A percentile compares a stretch with the other conserved stretches of the same genome.
Evolutionary conservation across 1,140 invertebrate species (phyloP).

Genomic region (Hyles euphorbiae): DNA sequence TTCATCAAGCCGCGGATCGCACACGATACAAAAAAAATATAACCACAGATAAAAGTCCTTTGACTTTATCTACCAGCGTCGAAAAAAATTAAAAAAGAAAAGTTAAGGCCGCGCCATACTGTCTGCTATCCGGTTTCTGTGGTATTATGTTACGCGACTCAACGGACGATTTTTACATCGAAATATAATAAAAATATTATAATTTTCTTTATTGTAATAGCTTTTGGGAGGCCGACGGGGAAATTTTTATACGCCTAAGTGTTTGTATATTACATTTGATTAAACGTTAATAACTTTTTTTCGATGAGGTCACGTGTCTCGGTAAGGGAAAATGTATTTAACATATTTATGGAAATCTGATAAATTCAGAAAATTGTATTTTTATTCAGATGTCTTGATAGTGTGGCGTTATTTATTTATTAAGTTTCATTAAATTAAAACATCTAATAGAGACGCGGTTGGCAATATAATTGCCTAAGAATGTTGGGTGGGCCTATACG

Average conservation of each 20-base stretch:
- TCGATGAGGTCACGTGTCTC: not conserved
- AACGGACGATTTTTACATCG: slow-evolving; percentile 44
- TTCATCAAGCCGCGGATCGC: slow-evolving; percentile 61
- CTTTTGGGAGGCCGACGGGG: slow-evolving; percentile 33
- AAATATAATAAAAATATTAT: slow-evolving; percentile 54
- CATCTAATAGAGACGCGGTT: too few relatives aligned
- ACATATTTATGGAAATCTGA: not conserved
- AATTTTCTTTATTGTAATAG: slow-evolving; percentile 68
- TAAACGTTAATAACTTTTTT: not conserved
- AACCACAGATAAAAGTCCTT: slow-evolving; percentile 64
- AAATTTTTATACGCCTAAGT: slow-evolving; percentile 32
- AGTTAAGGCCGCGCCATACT: slow-evolving; percentile 70
- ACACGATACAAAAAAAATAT: slow-evolving; percentile 59
- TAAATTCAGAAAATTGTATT: too few relatives aligned
- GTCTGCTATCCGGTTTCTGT: slow-evolving; percentile 72
- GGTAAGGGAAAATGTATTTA: not conserved
- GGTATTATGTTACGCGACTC: slow-evolving; percentile 62
- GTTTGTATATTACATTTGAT: not conserved
- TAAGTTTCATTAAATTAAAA: too few relatives aligned
- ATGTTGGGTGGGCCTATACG: too few relatives aligned
- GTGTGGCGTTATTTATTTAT: too few relatives aligned
- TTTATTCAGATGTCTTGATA: too few relatives aligned
- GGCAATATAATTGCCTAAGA: too few relatives aligned
- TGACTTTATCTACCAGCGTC: slow-evolving; percentile 32
- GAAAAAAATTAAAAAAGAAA: slow-evolving; percentile 61